A percentile compares a stretch with the other conserved stretches of the same genome.
phyloP scores from a whole-genome alignment of 2,113 vertebrate genomes.

The Chaenogobius annularis region DNA sequence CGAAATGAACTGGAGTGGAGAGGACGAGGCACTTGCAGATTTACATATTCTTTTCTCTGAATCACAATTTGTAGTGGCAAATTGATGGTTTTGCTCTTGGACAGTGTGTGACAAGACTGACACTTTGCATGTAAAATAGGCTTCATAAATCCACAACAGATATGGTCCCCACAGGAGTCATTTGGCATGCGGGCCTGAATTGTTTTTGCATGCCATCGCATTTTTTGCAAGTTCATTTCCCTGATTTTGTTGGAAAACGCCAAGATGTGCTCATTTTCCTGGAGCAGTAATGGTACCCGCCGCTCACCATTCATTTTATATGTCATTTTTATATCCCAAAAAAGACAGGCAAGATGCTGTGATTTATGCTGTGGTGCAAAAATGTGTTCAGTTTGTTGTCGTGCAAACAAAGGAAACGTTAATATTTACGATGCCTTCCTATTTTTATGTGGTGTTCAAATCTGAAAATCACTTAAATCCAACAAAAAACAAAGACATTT shows the following conservation, averaged over 20 bases:
- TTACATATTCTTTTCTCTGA: conserved; percentile 28
- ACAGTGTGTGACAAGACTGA: conserved; percentile 12
- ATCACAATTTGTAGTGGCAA: conserved; percentile 11
- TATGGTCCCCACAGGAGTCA: neutral
- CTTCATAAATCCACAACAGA: neutral
- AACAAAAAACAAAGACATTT: neutral
- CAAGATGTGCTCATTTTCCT: neutral
- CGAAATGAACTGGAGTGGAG: conserved; percentile 10
- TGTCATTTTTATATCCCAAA: conserved; percentile 4
- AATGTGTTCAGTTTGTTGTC: neutral
- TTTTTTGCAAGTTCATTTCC: neutral
- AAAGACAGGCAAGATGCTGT: neutral
- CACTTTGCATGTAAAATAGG: neutral
- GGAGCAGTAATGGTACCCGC: neutral
- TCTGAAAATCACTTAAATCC: too few relatives aligned
- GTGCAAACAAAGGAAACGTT: neutral
- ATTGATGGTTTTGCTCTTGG: neutral
- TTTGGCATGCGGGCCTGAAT: neutral
- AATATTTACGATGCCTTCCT: neutral
- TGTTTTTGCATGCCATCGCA: neutral
- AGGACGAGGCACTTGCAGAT: conserved; percentile 11
- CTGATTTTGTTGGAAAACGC: neutral
- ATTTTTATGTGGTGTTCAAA: neutral
- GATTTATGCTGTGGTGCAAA: neutral
- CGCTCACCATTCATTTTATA: neutral